These are phyloP conservation scores for Oreochromis grahami DNA, from an alignment of 2,797 vertebrate species.

Conservation along the genomic window DNA sequence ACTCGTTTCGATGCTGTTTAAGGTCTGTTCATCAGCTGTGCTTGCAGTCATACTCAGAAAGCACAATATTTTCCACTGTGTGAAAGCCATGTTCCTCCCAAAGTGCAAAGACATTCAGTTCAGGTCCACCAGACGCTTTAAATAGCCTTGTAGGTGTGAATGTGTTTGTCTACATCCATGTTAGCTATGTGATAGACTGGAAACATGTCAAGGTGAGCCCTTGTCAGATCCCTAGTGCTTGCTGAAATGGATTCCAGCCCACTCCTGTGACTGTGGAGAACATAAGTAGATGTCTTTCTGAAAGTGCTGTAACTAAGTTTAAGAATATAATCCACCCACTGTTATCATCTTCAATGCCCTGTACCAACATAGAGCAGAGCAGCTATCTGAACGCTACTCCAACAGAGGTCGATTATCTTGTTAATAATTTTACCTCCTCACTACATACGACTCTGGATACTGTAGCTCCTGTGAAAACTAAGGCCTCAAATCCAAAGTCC, in stretches of 20 bases:
- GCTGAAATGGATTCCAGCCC: constrained; percentile 14
- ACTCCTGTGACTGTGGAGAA: not conserved
- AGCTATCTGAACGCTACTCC: no score
- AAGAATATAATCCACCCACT: no score
- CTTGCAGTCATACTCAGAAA: not conserved
- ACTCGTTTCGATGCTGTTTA: not conserved
- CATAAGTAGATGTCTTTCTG: no score
- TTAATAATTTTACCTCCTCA: no score
- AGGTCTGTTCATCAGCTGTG: not conserved
- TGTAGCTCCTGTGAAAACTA: no score
- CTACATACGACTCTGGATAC: no score
- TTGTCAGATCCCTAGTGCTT: not conserved
- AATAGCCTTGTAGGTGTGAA: constrained; percentile 28
- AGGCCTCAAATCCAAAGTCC: no score
- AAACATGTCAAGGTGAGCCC: constrained; percentile 12
- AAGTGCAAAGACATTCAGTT: not conserved
- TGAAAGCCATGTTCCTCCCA: not conserved
- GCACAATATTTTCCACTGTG: not conserved
- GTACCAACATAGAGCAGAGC: no score
- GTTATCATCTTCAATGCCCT: no score
- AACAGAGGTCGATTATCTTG: no score
- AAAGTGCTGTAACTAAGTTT: no score
- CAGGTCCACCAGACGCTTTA: constrained; percentile 11
- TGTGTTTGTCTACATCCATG: constrained; percentile 10
- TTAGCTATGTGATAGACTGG: constrained; percentile 13